Base-by-base conservation (phyloP, 2,113 vertebrate species). In the Telmatochromis sp. region DNA sequence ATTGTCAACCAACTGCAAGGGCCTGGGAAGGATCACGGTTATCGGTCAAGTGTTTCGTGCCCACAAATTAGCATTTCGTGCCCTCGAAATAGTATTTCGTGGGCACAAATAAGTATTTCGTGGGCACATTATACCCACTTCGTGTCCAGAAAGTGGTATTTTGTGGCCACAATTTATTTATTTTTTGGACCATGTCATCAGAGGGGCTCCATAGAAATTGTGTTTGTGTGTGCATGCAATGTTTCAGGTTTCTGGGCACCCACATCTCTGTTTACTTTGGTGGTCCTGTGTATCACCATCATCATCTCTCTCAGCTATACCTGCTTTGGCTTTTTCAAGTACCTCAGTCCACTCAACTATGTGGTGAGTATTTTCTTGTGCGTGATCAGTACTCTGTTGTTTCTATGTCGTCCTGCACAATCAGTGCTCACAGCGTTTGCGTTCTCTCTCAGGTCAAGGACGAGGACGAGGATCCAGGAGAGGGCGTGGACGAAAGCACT, bases 241-340 rank as follows among this genome's bases (percentile, higher is more conserved):
- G n/a, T 86, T 95, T 53, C 93, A 99, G 99, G 98, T 55, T 97
- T 99, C 92, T 96, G 81, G 94, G 95, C 97, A 3, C 91, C 96
- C 15, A 97, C 97, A 0, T 98, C 97, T 8, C 94, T 99, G 57
- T 98, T 99, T 92, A 98, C 97, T 5, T 93, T 99, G 82, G 94
- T 98, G 26, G 96, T 98, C 42, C 86, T 99, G 55, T 95, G 96
- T 65, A 71, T 98, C 83, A 98, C 98, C 5, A 92, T 99, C 54
- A 63, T 96, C 51, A 91, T 97, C 92, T 97, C 96, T 57, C 28
- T 99, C 85, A 86, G 94, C 92, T 97, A 97, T 85, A 96, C 97
- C 88, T 98, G 97, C 95, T 99, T 99, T 12, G 98, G 97, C 42
- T 96, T 96, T 87, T 98, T 99, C 91, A 97, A 97, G 93, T 97